Evolutionary conservation across 2,113 vertebrate species (phyloP), one percentile per base, ranked within the genome.

Genomic region (Phyllopteryx taeniolatus): DNA sequence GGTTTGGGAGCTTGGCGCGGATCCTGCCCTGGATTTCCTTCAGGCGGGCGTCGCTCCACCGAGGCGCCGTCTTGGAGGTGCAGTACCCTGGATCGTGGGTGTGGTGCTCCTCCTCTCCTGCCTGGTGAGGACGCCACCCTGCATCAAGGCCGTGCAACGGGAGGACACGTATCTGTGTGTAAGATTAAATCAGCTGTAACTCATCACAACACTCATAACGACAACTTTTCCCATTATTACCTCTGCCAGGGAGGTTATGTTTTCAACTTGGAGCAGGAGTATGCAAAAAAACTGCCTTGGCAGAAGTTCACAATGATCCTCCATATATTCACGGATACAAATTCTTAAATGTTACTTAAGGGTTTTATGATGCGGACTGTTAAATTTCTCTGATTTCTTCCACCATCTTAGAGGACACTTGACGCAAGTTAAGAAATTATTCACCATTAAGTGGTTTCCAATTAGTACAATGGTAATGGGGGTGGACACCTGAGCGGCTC

Each of bases 121-220:
- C 90, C 44, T 91, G 73, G 72, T 92, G 89, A 57, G 92, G 90
- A 14, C 68, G 79, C 93, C 93, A 94, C 8, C 77, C 76, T 4
- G 80, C 76, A n/a, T 85, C 83, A 70, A 93, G 73, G 0, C 92
- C 91, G 6, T 93, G 92, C 1, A 94, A 85, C 0, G 93, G 93
- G 19, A 93, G 79, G 13, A 94, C 11, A 15, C 75, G 72, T 57
- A 93, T 86, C 83, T 91, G 76, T 8, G 1, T 4, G 27, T 4
- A 19, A 63, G 56, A 57, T 57, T 57, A 27, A 12, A 60, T 2
- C 8, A 8, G 7, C 17, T 2, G 19, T 9, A 53, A 53, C 19
- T 20, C 51, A 53, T 12, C 19, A 20, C 20, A 1, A 19, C 0
- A 51, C 11, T 11, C 44, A 46, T 44, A 11, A 44, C 43, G 8